phyloP scores from a whole-genome alignment of 2,113 vertebrate species.

The Oreotrochilus melanogaster region DNA sequence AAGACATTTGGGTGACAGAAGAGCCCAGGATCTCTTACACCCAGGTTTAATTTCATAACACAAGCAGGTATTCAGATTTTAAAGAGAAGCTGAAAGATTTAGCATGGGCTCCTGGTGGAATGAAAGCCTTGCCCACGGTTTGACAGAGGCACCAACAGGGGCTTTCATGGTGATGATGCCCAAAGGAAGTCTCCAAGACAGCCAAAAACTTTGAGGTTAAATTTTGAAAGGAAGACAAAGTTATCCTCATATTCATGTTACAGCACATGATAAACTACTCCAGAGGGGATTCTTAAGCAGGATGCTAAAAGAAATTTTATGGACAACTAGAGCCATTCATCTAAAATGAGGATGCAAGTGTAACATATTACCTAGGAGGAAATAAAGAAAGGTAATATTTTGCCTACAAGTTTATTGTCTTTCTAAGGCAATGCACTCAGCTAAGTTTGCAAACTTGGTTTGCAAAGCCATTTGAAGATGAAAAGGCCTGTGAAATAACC shows the following conservation, averaged over 20 bases:
- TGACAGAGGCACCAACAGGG: not conserved
- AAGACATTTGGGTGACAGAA: not conserved
- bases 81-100: conserved; percentile 29
- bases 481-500: conserved; percentile 8
- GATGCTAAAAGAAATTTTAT: conserved; percentile 31
- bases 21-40: not conserved
- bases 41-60: not conserved
- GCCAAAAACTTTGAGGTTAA: conserved; percentile 34
- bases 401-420: not conserved
- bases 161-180: not conserved
- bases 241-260: conserved; percentile 15
- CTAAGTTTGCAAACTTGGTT: not conserved
- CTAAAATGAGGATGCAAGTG: conserved; percentile 18
- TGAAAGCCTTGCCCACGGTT: not conserved
- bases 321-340: conserved; percentile 30
- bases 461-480: conserved; percentile 20
- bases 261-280: conserved; percentile 45
- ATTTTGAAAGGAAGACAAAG: conserved; percentile 56
- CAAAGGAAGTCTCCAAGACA: conserved; percentile 54
- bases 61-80: not conserved
- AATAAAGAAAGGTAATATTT: conserved; percentile 32
- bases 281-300: conserved; percentile 28
- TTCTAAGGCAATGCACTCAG: conserved; percentile 15
- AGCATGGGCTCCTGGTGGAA: not conserved
- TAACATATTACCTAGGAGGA: conserved; percentile 24